phyloP scores from a whole-genome alignment of 2,888 invertebrate species.

The Himalopsyche kuldschensis region DNA sequence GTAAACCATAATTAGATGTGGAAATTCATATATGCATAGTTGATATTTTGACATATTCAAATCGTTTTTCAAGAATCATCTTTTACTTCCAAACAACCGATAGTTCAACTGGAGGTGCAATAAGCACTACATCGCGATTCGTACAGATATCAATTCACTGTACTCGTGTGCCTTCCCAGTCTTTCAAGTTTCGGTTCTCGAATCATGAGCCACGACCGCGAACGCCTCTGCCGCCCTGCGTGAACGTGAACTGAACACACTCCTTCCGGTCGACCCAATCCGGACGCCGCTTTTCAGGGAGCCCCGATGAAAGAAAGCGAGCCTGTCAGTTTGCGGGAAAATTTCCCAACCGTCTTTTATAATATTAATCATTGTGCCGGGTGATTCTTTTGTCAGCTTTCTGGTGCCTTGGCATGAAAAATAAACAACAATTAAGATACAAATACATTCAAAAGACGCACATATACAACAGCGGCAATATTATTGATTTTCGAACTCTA shows the following conservation, averaged over 20 bases:
- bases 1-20: no score
- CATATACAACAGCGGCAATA: no score
- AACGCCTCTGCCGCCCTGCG: not conserved
- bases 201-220: not conserved
- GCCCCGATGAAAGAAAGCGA: not conserved
- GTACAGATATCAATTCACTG: not conserved
- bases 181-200: not conserved
- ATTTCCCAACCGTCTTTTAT: not conserved
- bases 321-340: not conserved
- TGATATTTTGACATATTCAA: no score
- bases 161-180: not conserved
- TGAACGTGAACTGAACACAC: not conserved
- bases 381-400: not conserved
- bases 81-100: not conserved
- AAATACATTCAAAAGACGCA: no score
- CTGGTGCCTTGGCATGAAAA: not conserved
- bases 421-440: not conserved
- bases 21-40: no score
- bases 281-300: not conserved
- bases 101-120: not conserved
- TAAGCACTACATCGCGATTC: not conserved
- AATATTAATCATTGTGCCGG: not conserved
- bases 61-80: no score
- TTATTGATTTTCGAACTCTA: no score
- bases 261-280: not conserved